Conservation (phyloP, 2,113 vertebrate species). For the Chamaea fasciata region DNA sequence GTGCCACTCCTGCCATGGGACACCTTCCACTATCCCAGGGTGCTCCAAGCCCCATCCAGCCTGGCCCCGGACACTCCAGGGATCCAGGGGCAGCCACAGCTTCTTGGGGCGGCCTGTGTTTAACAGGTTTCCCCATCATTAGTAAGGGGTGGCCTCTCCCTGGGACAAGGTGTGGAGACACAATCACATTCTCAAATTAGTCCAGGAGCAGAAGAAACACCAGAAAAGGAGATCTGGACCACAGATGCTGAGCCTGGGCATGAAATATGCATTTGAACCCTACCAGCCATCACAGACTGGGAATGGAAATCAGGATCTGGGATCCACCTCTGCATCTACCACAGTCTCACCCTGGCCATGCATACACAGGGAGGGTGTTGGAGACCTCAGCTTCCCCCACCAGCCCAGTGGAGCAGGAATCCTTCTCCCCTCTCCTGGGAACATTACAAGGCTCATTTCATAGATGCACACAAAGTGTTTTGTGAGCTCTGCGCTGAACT, state of each 20-base stretch:
- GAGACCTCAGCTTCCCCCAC: not conserved
- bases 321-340: not conserved
- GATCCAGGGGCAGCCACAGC: not conserved
- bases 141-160: not conserved
- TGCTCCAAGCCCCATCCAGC: accelerated
- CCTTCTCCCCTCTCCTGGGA: not conserved
- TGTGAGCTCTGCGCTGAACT: not conserved
- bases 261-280: not conserved
- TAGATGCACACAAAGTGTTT: not conserved
- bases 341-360: accelerated
- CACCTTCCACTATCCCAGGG: accelerated
- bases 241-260: not conserved
- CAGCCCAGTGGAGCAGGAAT: not conserved
- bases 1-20: not conserved
- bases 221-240: not conserved
- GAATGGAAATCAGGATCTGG: not conserved
- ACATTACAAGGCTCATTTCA: constrained; percentile 9
- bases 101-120: not conserved
- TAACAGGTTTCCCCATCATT: not conserved
- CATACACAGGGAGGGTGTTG: not conserved
- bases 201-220: not conserved
- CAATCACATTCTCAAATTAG: not conserved
- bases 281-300: not conserved
- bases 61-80: not conserved
- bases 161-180: not conserved